A percentile compares a stretch with the other conserved stretches of the same genome.
Evolutionary conservation across 1,140 invertebrate species (phyloP).

Genomic region (Halyomorpha halys): DNA sequence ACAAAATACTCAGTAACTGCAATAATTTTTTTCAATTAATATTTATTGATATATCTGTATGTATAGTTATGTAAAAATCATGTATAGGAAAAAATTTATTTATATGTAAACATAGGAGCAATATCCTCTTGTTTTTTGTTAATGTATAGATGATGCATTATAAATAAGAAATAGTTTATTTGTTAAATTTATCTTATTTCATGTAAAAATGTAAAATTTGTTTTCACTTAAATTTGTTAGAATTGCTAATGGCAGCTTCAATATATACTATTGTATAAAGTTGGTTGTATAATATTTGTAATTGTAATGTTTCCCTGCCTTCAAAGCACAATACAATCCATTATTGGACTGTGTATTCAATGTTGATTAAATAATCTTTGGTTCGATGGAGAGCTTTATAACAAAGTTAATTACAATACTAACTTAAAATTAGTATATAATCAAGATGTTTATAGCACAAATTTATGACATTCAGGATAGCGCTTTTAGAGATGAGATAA

Average conservation of each 20-base stretch:
- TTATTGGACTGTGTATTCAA: neutral
- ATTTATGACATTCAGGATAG: too few species aligned
- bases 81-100: constrained; percentile 7
- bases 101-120: constrained; percentile 5
- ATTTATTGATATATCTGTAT: neutral
- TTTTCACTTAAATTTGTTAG: neutral
- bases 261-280: constrained; percentile 9
- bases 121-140: neutral
- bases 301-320: constrained; percentile 5
- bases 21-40: too few species aligned
- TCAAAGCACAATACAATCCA: constrained; percentile 15
- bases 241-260: neutral
- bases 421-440: too few species aligned
- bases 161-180: too few species aligned
- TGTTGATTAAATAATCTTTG: too few species aligned
- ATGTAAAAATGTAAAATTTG: constrained; percentile 12
- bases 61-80: constrained; percentile 16
- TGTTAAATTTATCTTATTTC: neutral
- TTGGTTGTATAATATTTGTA: constrained; percentile 1
- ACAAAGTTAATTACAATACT: too few species aligned
- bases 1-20: too few species aligned
- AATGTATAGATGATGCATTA: neutral
- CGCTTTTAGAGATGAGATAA: too few species aligned
- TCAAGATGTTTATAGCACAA: too few species aligned
- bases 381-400: too few species aligned